phyloP scores from a whole-genome alignment of 1,140 invertebrate species.

The Agrypnia vestita region DNA sequence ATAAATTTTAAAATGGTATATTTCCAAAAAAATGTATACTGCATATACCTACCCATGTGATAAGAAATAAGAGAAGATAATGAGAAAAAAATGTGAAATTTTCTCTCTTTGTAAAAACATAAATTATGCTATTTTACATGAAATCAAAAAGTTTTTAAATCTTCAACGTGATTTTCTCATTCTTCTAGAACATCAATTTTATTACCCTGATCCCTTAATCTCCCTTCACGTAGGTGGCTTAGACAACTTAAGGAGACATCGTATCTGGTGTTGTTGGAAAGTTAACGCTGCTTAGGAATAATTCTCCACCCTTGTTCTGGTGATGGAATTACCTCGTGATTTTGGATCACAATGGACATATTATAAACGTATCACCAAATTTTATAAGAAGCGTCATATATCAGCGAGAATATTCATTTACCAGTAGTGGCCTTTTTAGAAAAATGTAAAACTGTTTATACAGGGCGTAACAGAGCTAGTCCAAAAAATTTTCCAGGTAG shows the following conservation, averaged over 20 bases:
- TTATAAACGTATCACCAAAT: background rate
- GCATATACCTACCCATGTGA: no score
- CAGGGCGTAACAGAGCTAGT: no score
- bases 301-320: slow-evolving; percentile 13
- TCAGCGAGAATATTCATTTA: no score
- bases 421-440: no score
- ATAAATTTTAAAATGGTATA: no score
- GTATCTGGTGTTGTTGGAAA: slow-evolving; percentile 26
- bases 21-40: no score
- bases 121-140: no score
- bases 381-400: background rate
- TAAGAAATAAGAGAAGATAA: no score
- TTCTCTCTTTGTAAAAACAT: no score
- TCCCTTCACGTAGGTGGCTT: background rate
- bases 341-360: background rate
- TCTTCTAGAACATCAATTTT: slow-evolving; percentile 4
- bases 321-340: background rate
- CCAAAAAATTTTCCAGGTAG: no score
- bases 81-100: no score
- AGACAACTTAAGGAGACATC: background rate
- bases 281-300: slow-evolving; percentile 23
- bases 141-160: background rate
- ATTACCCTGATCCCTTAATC: background rate
- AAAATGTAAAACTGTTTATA: no score
- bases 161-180: background rate